Conservation (phyloP, 2,888 invertebrate genomes). For the Bedellia somnulentella region DNA sequence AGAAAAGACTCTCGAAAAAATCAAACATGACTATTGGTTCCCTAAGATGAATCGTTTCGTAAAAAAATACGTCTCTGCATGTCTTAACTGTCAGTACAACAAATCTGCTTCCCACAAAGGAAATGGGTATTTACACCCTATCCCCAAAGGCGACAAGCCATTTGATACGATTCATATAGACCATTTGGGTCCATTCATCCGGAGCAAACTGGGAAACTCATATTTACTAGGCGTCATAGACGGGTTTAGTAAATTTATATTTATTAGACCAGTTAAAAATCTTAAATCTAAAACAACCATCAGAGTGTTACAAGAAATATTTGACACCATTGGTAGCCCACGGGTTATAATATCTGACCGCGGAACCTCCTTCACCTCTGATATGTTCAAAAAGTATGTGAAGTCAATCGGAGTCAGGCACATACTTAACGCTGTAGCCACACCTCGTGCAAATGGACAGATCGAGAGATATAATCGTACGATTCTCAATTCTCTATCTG, state of each 20-base stretch:
- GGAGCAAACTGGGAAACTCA: slow-evolving; percentile 9
- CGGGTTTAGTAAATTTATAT: slow-evolving; percentile 9
- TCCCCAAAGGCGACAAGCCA: slow-evolving; percentile 6
- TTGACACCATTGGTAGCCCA: slow-evolving; percentile 4
- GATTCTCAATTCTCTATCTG: slow-evolving; percentile 1
- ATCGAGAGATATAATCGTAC: slow-evolving; percentile 2
- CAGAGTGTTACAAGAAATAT: slow-evolving; percentile 5
- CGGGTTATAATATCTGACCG: slow-evolving; percentile 6
- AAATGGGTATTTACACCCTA: slow-evolving; percentile 7
- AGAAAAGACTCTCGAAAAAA: slow-evolving; percentile 9
- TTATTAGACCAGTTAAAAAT: slow-evolving; percentile 6
- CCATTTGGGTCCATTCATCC: slow-evolving; percentile 10
- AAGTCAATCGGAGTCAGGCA: slow-evolving; percentile 6
- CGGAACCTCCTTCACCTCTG: slow-evolving; percentile 7
- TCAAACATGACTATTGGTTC: slow-evolving; percentile 10
- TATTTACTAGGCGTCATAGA: slow-evolving; percentile 12
- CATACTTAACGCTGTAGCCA: slow-evolving; percentile 1
- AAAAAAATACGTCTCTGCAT: slow-evolving; percentile 11
- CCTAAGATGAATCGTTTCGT: slow-evolving; percentile 8
- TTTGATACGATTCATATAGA: slow-evolving; percentile 9
- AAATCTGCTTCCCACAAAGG: slow-evolving; percentile 5
- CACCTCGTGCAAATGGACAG: slow-evolving; percentile 3
- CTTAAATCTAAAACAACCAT: slow-evolving; percentile 7
- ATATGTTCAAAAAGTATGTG: slow-evolving; percentile 3
- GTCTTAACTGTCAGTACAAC: slow-evolving; percentile 12